Evolutionary conservation across 1,140 invertebrate genomes (phyloP), one percentile per base, ranked within the genome.

Genomic region (Apis laboriosa): DNA sequence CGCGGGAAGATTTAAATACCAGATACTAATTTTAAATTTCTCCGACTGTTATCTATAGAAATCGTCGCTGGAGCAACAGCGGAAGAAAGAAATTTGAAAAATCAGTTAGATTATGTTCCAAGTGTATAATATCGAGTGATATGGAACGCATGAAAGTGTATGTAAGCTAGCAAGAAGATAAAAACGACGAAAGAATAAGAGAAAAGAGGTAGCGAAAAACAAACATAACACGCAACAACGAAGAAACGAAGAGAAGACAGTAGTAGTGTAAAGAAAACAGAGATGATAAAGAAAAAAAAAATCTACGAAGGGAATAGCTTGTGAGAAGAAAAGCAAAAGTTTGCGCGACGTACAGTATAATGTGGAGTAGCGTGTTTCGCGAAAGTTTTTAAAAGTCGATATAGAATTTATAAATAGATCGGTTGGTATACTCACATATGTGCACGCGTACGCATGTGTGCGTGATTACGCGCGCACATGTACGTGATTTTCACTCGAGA

Each of bases 401-500:
- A 79, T 74, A 68, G 76, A 83, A 68, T 77, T 85, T 85, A 83
- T 83, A 83, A 83, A 78, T 83, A 78, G 84, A 83, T 77, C 68
- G 72, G 66, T 63, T 64, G 74, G 75, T 84, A 64, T 78, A 71
- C n/a, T 71, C 68, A 86, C 86, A 85, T 88, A 91, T 91, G 91
- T 91, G 89, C 85, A 87, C 89, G 88, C 87, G 89, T 86, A 87
- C 80, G 89, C 86, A 87, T 84, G 84, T 87, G 88, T 89, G 89
- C 91, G 88, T 84, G 84, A 92, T 86, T 84, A 77, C 84, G 89
- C 89, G 88, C 90, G 91, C 88, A 88, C 85, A 88, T 87, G 84
- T 87, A 86, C 88, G 90, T 91, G 88, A 91, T 91, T 90, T 90
- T 86, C 88, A 89, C 84, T 88, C 90, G 89, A 91, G 89, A 92